These are phyloP conservation scores for Heliconius hermathena DNA, from an alignment of 1,140 invertebrate species.

Conservation along the genomic window DNA sequence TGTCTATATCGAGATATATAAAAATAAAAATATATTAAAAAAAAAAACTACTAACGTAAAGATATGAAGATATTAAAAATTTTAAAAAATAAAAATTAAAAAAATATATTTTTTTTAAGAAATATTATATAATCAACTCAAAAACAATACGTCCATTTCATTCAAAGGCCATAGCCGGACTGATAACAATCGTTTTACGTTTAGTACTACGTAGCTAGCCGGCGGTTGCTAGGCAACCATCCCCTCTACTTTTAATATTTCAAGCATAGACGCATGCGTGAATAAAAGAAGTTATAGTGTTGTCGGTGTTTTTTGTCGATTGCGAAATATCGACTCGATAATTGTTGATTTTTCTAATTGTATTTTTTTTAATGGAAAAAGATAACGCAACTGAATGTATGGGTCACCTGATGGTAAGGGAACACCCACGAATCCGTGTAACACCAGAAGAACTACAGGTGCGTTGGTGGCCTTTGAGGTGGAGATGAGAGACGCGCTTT, in stretches of 20 bases:
- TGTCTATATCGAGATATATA: too few relatives aligned
- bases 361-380: background rate
- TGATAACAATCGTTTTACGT: constrained; percentile 38
- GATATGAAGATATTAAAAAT: too few relatives aligned
- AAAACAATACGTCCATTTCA: background rate
- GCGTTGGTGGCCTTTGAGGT: too few relatives aligned
- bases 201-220: constrained; percentile 43
- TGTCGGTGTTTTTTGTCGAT: constrained; percentile 32
- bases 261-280: constrained; percentile 38
- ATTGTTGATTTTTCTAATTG: background rate
- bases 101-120: too few relatives aligned
- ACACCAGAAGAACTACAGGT: too few relatives aligned
- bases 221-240: constrained; percentile 61
- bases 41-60: too few relatives aligned
- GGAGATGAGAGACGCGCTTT: too few relatives aligned
- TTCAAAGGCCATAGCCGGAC: constrained; percentile 37
- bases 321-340: constrained; percentile 28
- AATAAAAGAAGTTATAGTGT: constrained; percentile 17
- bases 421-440: too few relatives aligned
- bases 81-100: too few relatives aligned
- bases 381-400: too few relatives aligned
- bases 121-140: background rate
- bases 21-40: too few relatives aligned
- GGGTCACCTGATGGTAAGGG: too few relatives aligned
- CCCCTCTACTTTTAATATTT: constrained; percentile 29